Base-by-base conservation (phyloP, 2,797 vertebrate species). In the Hippoglossus hippoglossus region DNA sequence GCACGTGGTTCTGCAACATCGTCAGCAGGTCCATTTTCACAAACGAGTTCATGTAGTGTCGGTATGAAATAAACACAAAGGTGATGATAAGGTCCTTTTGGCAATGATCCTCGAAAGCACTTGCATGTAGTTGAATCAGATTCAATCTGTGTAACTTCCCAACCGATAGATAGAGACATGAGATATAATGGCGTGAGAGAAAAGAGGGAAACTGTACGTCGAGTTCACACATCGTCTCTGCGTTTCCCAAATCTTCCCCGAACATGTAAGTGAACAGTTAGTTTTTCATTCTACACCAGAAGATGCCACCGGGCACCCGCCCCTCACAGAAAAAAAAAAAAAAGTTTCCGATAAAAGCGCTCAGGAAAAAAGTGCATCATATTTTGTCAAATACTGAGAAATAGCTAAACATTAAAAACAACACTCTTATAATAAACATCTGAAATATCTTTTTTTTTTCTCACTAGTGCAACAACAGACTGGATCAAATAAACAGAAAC, bases 391-490 rank as follows among this genome's bases (percentile, higher is more conserved):
- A 94, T 93, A 93, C 87, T 87, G 87, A 83, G 84, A 93, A 93
- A 92, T 87, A 91, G 83, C 88, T 85, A 60, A 87, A 94, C 90
- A 92, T 93, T 90, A 88, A 93, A 94, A 94, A 87, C 89, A 91
- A 93, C 91, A 92, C 90, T 90, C 77, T 92, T 89, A 93, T 94
- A 93, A 92, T 93, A 92, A 93, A 94, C 91, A 94, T 92, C 86
- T 89, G 88, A 87, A 87, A 87, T 88, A 87, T 83, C 26, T 81
- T 85, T 63, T 74, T 88, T 90, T 84, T 73, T 84, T 84, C 79
- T 88, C 89, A 92, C 90, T 92, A 93, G 93, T 94, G 94, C 93
- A 95, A 94, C 90, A 91, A 93, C 88, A 91, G 87, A 93, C 88
- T 84, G 78, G 79, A 78, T 90, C 46, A 91, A 93, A 91, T 80